Evolutionary conservation across 1,140 invertebrate species (phyloP).

Genomic region (Luehdorfia chinensis): DNA sequence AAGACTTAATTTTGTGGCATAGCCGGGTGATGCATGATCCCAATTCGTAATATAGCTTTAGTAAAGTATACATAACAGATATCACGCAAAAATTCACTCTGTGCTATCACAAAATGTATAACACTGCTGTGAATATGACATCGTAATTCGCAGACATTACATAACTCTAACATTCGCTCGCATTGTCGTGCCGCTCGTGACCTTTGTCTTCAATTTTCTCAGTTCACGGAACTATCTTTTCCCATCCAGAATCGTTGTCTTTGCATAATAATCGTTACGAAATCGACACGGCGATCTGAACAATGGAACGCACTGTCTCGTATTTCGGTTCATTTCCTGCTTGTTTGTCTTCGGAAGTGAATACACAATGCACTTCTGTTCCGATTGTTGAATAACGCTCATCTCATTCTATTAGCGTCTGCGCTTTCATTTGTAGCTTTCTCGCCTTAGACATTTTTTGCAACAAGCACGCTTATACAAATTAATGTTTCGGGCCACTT

Average conservation of each 20-base stretch:
- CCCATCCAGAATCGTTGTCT: neutral
- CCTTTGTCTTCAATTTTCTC: slow-evolving; percentile 10
- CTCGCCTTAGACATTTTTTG: neutral
- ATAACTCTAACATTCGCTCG: no score
- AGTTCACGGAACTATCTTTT: neutral
- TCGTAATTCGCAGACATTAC: no score
- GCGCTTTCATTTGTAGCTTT: slow-evolving; percentile 8
- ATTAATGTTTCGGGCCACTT: neutral
- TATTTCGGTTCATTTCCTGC: slow-evolving; percentile 2
- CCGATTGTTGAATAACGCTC: neutral
- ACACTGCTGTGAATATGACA: no score
- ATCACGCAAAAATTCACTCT: no score
- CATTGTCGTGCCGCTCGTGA: no score
- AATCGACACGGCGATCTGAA: neutral
- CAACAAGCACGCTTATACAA: neutral
- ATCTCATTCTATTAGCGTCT: slow-evolving; percentile 1
- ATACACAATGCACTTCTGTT: slow-evolving; percentile 6
- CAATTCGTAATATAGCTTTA: no score
- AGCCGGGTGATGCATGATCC: no score
- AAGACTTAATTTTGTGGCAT: no score
- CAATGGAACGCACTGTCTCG: slow-evolving; percentile 6
- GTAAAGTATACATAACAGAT: no score
- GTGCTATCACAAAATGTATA: no score
- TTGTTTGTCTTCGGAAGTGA: neutral
- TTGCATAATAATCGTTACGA: slow-evolving; percentile 9